Conservation (phyloP, 2,797 vertebrate genomes). For the Chaenodraco wilsoni region DNA sequence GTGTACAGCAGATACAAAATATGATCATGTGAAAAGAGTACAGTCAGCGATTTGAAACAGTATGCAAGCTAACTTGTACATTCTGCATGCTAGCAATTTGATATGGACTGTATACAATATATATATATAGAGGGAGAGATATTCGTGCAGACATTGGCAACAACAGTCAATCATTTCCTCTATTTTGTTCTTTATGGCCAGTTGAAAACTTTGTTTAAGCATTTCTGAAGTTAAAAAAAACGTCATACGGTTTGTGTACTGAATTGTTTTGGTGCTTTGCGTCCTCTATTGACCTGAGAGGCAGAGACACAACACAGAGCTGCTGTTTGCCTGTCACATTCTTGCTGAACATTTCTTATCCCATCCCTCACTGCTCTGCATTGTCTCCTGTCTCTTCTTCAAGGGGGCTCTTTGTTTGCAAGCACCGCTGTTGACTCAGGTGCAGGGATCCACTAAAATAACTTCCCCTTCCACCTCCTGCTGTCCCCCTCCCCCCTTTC, state of each 20-base stretch:
- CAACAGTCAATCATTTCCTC: not conserved
- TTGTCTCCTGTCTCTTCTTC: conserved; percentile 65
- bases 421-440: conserved; percentile 82
- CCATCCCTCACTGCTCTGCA: conserved; percentile 42
- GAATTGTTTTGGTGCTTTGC: conserved; percentile 5
- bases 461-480: conserved; percentile 60
- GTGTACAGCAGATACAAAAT: not conserved
- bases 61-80: conserved; percentile 2
- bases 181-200: not conserved
- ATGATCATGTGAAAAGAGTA: conserved; percentile 2
- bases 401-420: conserved; percentile 73
- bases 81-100: not conserved
- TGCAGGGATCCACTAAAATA: conserved; percentile 72
- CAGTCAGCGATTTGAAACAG: not conserved
- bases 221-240: not conserved
- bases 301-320: conserved; percentile 24
- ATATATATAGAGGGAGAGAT: not conserved
- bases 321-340: conserved; percentile 64
- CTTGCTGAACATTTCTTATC: conserved; percentile 42
- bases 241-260: not conserved
- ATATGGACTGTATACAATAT: not conserved
- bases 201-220: not conserved
- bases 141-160: not conserved
- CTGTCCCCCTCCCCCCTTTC: conserved; percentile 8
- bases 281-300: conserved; percentile 1